Evolutionary conservation across 2,888 invertebrate species (phyloP).

Genomic region (Drosophila fungiperda): DNA sequence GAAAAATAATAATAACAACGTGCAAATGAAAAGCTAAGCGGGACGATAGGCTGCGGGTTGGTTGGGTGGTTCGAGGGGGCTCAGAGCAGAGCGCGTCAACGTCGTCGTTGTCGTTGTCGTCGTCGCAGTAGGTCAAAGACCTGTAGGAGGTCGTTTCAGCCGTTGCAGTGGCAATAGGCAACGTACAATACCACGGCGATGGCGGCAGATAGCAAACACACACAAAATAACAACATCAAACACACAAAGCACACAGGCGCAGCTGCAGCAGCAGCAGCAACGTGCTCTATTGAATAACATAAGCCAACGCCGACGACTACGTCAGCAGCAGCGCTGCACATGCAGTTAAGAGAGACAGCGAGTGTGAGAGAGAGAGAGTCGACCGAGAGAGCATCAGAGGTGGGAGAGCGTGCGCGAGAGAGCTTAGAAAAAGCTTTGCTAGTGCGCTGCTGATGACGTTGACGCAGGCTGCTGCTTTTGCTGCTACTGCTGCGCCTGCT

Average conservation of each 20-base stretch:
- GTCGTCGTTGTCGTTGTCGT: constrained; percentile 44
- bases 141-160: constrained; percentile 85
- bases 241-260: constrained; percentile 22
- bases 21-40: constrained; percentile 68
- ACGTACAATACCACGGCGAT: constrained; percentile 81
- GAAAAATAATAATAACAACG: constrained; percentile 63
- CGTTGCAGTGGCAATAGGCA: constrained; percentile 81
- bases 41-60: constrained; percentile 18
- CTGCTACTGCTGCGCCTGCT: constrained; percentile 39
- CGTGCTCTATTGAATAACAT: constrained; percentile 67
- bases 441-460: constrained; percentile 33
- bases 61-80: not conserved
- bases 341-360: constrained; percentile 45
- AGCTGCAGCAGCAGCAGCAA: constrained; percentile 32
- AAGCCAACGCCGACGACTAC: constrained; percentile 41
- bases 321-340: constrained; percentile 38
- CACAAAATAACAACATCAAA: constrained; percentile 26
- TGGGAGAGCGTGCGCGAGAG: constrained; percentile 22
- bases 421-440: constrained; percentile 60
- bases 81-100: constrained; percentile 30
- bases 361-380: constrained; percentile 5
- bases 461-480: constrained; percentile 22
- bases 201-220: constrained; percentile 71
- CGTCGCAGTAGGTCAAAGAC: constrained; percentile 84
- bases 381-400: constrained; percentile 5